Base-by-base conservation (phyloP, 2,113 vertebrate genomes). In the Carassius carassius region DNA sequence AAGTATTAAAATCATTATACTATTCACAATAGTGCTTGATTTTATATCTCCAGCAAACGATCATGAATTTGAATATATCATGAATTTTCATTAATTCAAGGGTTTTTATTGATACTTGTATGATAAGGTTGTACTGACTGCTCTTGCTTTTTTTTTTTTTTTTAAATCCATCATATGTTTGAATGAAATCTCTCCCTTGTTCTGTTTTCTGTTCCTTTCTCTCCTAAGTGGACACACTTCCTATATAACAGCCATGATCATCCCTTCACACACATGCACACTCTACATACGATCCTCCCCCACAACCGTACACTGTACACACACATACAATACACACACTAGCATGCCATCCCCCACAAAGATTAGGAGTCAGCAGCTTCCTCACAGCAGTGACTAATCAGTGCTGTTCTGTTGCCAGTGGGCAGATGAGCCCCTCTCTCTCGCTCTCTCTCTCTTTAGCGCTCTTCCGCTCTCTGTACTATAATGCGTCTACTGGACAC, bases 361-460 rank as follows among this genome's bases (percentile, higher is more conserved):
- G 85, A 91, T 90, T 91, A 88, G 76, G 90, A 93, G 91, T 93
- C 92, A 93, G 92, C 92, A 93, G 89, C 91, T 92, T 92, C 89
- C 84, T 89, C 84, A 84, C 87, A 90, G 90, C 90, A 92, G 86
- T 92, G 90, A 93, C 88, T 85, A 90, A 92, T 92, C 83, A 79
- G 70, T 79, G 83, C 87, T 81, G 73, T 78, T 87, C 25, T 70
- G 47, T 81, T 35, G 79, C 79, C 63, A 54, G 62, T 10, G 19
- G 79, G 79, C 63, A 69, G 79, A 81, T 70, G 63, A 79, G 60
- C 23, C 81, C 11, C 7, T 44, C 41, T 44, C 41, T 44, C 41
- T 41, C 41, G 1, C 41, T 78, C 44, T 47, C 11, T 44, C 41
- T 44, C 9, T 44, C 9, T 44, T n/a, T n/a, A n/a, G n/a, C 41